A percentile compares a stretch with the other conserved stretches of the same genome.
Conservation (phyloP, 2,113 vertebrate genomes). For the Antidorcas marsupialis region DNA sequence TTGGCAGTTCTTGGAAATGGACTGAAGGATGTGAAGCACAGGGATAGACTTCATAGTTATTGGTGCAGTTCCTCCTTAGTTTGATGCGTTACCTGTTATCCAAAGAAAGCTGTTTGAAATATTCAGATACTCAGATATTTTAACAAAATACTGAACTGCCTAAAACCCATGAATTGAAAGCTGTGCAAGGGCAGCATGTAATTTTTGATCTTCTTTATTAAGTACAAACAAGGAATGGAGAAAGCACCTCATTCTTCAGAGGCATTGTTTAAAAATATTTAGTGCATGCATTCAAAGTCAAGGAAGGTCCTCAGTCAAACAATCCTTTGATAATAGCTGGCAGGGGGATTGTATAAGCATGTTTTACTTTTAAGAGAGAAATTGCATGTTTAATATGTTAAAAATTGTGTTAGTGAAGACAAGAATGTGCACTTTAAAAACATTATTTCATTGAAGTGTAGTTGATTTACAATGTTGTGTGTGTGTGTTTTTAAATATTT, state of each 20-base stretch:
- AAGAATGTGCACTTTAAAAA: neutral
- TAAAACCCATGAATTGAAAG: constrained; percentile 42
- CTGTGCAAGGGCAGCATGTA: neutral
- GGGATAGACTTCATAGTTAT: neutral
- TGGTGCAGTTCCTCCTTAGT: neutral
- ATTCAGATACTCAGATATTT: constrained; percentile 60
- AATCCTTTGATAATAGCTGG: constrained; percentile 44
- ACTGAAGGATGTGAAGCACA: neutral
- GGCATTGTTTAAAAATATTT: constrained; percentile 1
- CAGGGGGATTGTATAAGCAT: constrained; percentile 34
- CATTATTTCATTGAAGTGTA: neutral
- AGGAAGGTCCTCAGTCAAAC: constrained; percentile 43
- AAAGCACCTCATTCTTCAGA: constrained; percentile 17
- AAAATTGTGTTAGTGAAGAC: neutral
- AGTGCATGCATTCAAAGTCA: constrained; percentile 30
- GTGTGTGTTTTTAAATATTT: neutral
- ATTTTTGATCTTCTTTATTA: constrained; percentile 57
- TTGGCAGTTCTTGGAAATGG: neutral
- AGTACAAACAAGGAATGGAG: constrained; percentile 39
- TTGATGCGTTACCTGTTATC: neutral
- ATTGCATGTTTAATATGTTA: neutral
- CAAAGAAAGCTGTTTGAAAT: constrained; percentile 46
- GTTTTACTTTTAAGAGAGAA: neutral
- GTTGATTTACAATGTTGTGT: neutral
- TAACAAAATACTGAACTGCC: constrained; percentile 64